A percentile compares a stretch with the other conserved stretches of the same genome.
phyloP scores from a whole-genome alignment of 2,113 vertebrate genomes.

The Malurus melanocephalus region DNA sequence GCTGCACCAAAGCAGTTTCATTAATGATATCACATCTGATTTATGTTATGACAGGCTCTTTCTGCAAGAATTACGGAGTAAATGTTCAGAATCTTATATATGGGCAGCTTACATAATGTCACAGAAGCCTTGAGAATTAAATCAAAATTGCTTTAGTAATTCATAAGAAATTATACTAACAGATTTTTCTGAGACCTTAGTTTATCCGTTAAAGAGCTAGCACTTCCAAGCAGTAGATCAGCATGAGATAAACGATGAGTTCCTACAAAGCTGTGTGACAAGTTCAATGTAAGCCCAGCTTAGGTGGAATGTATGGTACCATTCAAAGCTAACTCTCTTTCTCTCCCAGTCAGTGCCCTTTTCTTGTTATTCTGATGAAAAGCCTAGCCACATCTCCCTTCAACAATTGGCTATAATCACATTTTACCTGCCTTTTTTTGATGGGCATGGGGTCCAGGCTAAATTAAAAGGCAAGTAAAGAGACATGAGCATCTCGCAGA shows the following conservation, averaged over 20 bases:
- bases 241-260: neutral
- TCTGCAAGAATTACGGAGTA: neutral
- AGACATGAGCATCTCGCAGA: neutral
- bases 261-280: neutral
- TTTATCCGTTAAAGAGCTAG: neutral
- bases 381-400: neutral
- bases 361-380: neutral
- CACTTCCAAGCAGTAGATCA: neutral
- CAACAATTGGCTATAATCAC: neutral
- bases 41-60: neutral
- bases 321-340: neutral
- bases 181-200: neutral
- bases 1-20: neutral
- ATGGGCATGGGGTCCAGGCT: neutral
- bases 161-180: neutral
- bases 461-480: neutral
- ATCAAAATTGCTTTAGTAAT: neutral
- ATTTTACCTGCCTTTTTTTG: neutral
- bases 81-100: neutral
- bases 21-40: neutral
- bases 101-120: neutral
- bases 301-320: neutral
- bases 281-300: neutral
- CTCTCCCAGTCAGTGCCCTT: neutral
- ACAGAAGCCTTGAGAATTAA: neutral